phyloP scores from a whole-genome alignment of 2,797 vertebrate species.

The Agapornis canus region DNA sequence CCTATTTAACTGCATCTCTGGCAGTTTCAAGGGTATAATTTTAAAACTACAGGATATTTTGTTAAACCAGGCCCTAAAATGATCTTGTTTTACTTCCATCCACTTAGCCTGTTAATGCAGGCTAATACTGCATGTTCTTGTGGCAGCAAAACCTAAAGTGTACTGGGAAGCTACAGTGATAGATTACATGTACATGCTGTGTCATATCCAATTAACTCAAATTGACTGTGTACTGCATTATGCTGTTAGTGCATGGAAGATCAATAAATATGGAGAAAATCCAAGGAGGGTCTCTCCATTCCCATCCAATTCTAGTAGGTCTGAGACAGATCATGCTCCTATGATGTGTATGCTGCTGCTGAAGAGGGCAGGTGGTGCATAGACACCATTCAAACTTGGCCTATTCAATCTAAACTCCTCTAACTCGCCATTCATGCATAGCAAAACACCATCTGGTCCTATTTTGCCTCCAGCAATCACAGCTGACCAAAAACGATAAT shows the following conservation, averaged over 20 bases:
- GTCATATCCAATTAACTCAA: slow-evolving; percentile 99
- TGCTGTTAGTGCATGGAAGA: slow-evolving; percentile 90
- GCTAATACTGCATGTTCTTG: slow-evolving; percentile 84
- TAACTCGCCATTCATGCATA: slow-evolving; percentile 99
- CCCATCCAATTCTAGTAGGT: slow-evolving; percentile 74
- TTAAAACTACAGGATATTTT: neutral
- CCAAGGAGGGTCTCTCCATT: slow-evolving; percentile 81
- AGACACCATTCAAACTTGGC: slow-evolving; percentile 99
- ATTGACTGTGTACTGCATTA: slow-evolving; percentile 92
- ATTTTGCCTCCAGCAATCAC: slow-evolving; percentile 99
- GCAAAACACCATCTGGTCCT: slow-evolving; percentile 99
- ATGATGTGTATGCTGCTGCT: slow-evolving; percentile 86
- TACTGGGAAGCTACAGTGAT: slow-evolving; percentile 88
- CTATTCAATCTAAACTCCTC: slow-evolving; percentile 98
- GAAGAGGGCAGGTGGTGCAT: slow-evolving; percentile 98
- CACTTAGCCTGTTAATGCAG: slow-evolving; percentile 85
- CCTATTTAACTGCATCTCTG: neutral
- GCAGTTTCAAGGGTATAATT: neutral
- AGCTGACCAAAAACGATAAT: slow-evolving; percentile 99
- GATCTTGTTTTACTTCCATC: slow-evolving; percentile 50
- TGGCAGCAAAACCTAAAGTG: slow-evolving; percentile 88
- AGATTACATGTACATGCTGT: slow-evolving; percentile 92
- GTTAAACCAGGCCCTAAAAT: slow-evolving; percentile 29
- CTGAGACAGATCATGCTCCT: slow-evolving; percentile 85
- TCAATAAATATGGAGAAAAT: slow-evolving; percentile 94